Conservation (phyloP, 2,113 vertebrate genomes). For the Macrotis lagotis region DNA sequence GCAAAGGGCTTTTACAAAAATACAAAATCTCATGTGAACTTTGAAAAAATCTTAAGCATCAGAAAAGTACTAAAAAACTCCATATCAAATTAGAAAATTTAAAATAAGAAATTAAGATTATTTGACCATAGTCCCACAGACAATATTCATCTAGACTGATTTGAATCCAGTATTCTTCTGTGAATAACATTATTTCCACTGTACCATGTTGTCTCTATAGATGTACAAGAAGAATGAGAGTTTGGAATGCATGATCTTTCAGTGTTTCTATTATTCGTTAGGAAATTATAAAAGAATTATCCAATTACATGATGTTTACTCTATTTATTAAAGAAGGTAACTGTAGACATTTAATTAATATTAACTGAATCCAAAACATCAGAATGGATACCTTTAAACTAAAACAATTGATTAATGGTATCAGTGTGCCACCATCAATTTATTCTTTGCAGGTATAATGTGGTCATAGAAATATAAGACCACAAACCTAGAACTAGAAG, state of each 20-base stretch:
- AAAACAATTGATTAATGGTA: neutral
- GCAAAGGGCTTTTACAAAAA: neutral
- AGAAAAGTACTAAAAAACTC: neutral
- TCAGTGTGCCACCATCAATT: neutral
- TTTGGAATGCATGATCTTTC: neutral
- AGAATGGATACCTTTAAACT: neutral
- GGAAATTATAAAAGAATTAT: neutral
- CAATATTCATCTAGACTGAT: neutral
- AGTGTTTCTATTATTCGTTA: neutral
- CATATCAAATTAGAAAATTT: neutral
- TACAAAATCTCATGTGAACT: neutral
- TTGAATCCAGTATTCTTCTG: neutral
- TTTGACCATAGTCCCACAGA: neutral
- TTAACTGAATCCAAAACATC: neutral
- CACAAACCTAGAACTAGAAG: neutral
- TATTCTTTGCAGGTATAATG: neutral
- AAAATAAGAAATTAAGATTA: neutral
- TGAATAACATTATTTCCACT: neutral
- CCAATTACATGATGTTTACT: neutral
- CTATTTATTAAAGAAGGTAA: neutral
- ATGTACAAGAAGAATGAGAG: neutral
- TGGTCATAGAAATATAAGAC: neutral
- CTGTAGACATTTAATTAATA: neutral
- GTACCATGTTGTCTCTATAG: neutral
- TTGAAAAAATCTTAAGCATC: neutral